Conservation (phyloP, 2,888 invertebrate species). For the Lithophane leautieri region DNA sequence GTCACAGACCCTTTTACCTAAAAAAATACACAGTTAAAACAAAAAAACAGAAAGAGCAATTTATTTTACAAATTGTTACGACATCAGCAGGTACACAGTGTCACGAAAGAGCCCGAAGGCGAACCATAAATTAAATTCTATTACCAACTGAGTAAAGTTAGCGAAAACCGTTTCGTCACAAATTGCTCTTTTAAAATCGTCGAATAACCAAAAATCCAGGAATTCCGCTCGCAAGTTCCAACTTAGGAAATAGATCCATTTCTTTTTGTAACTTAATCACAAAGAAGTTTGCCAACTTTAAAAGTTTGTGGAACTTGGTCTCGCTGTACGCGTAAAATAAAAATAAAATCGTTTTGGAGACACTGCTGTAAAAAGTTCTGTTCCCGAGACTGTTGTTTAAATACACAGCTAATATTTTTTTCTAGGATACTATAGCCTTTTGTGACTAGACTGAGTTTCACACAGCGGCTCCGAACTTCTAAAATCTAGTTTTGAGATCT, state of each 20-base stretch:
- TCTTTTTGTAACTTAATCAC: slow-evolving; percentile 77
- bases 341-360: slow-evolving; percentile 71
- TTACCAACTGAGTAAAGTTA: slow-evolving; percentile 56
- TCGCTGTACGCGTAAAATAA: slow-evolving; percentile 72
- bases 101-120: slow-evolving; percentile 43
- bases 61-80: slow-evolving; percentile 59
- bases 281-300: slow-evolving; percentile 71
- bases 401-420: slow-evolving; percentile 54
- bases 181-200: slow-evolving; percentile 63
- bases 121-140: slow-evolving; percentile 63
- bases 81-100: slow-evolving; percentile 56
- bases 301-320: slow-evolving; percentile 72
- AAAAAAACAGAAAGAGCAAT: slow-evolving; percentile 51
- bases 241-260: slow-evolving; percentile 74
- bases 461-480: slow-evolving; percentile 37
- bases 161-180: slow-evolving; percentile 60
- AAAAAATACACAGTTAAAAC: slow-evolving; percentile 43
- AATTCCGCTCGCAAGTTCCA: slow-evolving; percentile 60
- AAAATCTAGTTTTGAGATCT: slow-evolving; percentile 59
- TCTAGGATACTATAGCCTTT: slow-evolving; percentile 36
- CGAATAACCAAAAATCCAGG: slow-evolving; percentile 64
- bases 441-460: slow-evolving; percentile 40
- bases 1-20: background rate
- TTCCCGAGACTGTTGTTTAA: slow-evolving; percentile 61
- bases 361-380: slow-evolving; percentile 57